Evolutionary conservation across 2,113 vertebrate genomes (phyloP), one percentile per base, ranked within the genome.

Genomic region (Corynorhinus townsendii): DNA sequence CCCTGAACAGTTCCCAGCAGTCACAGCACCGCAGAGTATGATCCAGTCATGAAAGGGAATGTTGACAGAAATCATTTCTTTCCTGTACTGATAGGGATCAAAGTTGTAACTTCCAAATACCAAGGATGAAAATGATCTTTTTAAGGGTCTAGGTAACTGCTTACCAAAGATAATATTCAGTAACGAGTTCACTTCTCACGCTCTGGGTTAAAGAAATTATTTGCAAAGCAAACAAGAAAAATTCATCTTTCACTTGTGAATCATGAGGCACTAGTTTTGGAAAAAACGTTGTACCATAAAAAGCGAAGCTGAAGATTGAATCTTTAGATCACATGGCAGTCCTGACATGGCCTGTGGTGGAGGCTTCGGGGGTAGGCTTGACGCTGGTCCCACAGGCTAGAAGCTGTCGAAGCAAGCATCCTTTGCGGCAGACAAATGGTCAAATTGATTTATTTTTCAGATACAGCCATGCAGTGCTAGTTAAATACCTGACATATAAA

Each of bases 271-370:
- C 35, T 94, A 73, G 71, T 97, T 96, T 94, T 88, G 59, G 56
- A 95, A 96, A 94, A 0, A 47, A 72, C 40, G 84, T 97, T 95
- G 75, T 94, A 52, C 83, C 97, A 98, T 98, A 96, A 97, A 99
- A 99, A 98, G 98, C n/a, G n/a, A n/a, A n/a, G n/a, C n/a, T n/a
- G n/a, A n/a, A n/a, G n/a, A n/a, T n/a, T 98, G 97, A 92, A 98
- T 98, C 97, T 98, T 97, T 98, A 97, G 98, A 96, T 97, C 97
- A 96, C 98, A 97, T 98, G 98, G 88, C 96, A 98, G 96, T 97
- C 82, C 54, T 97, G 89, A 95, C 97, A 98, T 98, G 97, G 97
- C 97, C 98, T 98, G 2, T 76, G 56, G 83, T 89, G n/a, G 93
- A 96, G 49, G 93, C 89, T 95, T 69, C 4, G 30, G 80, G 96